phyloP scores from a whole-genome alignment of 2,113 vertebrate species.

The Centropristis striata region DNA sequence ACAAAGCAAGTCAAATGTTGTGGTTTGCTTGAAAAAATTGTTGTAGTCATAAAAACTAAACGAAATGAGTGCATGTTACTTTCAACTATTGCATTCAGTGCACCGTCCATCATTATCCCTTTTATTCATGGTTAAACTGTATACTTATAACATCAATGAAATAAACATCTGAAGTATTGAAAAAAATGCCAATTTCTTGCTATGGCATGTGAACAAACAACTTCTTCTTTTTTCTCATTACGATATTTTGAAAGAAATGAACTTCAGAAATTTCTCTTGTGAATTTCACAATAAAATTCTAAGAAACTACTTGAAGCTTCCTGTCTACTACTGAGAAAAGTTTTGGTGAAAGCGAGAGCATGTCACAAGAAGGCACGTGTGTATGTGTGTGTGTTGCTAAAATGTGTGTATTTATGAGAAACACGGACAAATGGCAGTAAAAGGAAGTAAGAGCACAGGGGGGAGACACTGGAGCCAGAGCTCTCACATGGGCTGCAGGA shows the following conservation, averaged over 20 bases:
- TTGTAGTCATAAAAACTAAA: too few relatives aligned
- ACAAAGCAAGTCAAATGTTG: constrained; percentile 15
- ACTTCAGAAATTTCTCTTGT: background rate
- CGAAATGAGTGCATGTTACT: background rate
- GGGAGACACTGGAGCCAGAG: constrained; percentile 21
- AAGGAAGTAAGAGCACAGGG: constrained; percentile 36
- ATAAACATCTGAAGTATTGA: background rate
- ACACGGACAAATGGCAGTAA: constrained; percentile 38
- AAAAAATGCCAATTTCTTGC: background rate
- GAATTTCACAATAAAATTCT: constrained; percentile 38
- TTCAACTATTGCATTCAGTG: background rate
- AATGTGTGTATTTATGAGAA: constrained; percentile 41
- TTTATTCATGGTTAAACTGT: constrained; percentile 12
- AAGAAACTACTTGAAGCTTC: constrained; percentile 43
- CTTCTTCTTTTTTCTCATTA: background rate
- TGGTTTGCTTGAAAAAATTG: constrained; percentile 1
- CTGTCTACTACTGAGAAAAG: constrained; percentile 49
- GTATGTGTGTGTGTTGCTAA: constrained; percentile 20
- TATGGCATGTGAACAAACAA: background rate
- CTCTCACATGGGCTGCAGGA: constrained; percentile 29
- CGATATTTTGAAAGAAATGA: background rate
- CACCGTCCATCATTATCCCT: background rate
- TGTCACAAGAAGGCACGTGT: constrained; percentile 24
- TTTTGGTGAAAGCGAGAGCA: constrained; percentile 3
- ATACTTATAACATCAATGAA: background rate